phyloP scores from a whole-genome alignment of 2,888 invertebrate species.

The Ichneumoninae sp. region DNA sequence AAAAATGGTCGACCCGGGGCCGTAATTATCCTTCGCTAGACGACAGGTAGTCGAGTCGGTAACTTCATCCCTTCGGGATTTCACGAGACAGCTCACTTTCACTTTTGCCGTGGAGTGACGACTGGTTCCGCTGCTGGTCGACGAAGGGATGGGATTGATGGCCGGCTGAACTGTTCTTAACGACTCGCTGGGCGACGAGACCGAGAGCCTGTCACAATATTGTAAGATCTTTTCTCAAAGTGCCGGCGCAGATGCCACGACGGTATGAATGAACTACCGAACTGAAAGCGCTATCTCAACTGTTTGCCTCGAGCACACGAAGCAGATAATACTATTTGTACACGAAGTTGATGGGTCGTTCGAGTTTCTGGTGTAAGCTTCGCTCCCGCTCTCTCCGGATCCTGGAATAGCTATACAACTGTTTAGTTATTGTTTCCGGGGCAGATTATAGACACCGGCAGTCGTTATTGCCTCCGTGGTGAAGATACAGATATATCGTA shows the following conservation, averaged over 20 bases:
- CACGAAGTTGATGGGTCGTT: constrained; percentile 11
- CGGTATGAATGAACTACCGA: constrained; percentile 15
- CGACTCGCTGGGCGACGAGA: constrained; percentile 67
- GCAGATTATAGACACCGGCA: constrained; percentile 78
- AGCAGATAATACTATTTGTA: background rate
- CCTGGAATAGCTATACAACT: constrained; percentile 64
- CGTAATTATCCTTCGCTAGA: constrained; percentile 54
- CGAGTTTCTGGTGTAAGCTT: constrained; percentile 1
- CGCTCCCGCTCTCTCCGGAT: background rate
- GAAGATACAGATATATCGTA: constrained; percentile 72
- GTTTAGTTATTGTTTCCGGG: constrained; percentile 80
- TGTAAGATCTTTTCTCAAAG: constrained; percentile 43
- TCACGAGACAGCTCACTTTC: constrained; percentile 46
- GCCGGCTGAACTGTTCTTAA: constrained; percentile 54
- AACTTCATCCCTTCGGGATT: constrained; percentile 21
- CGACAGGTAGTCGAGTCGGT: constrained; percentile 57
- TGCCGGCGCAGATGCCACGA: constrained; percentile 23
- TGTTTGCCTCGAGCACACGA: constrained; percentile 2
- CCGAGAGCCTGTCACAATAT: constrained; percentile 68
- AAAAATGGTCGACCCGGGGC: constrained; percentile 18
- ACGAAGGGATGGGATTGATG: constrained; percentile 63
- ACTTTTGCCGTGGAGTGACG: constrained; percentile 49
- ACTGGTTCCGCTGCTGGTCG: constrained; percentile 26
- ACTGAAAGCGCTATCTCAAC: background rate
- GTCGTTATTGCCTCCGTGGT: constrained; percentile 78